Base-by-base conservation (phyloP, 2,797 vertebrate genomes). In the Bovichtus diacanthus region DNA sequence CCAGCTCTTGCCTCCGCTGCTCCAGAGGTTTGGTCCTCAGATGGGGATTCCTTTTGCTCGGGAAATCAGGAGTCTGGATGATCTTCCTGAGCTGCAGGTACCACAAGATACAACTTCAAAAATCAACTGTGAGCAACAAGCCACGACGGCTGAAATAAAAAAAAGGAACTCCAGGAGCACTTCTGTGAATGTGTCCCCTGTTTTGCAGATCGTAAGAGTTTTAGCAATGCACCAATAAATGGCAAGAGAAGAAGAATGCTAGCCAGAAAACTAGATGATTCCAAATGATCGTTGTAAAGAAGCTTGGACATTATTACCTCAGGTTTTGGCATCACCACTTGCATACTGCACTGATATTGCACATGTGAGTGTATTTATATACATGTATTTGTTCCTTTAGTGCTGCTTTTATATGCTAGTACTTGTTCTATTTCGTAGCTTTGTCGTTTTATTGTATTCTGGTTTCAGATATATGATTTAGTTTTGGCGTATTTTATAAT, bases 1-100 rank as follows among this genome's bases (percentile, higher is more conserved):
- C 97, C 77, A 99, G 90, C 74, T 97, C 96, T 84, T 96, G 97
- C 16, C 91, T 94, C 54, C 97, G 96, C 92, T 98, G 98, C 89
- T 98, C 96, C 89, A 94, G 50, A 0, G 93, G 96, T 88, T 97
- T 97, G 50, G 94, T 94, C 87, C 97, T 95, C 91, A 98, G 95
- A 79, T 97, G 95, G 43, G 95, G 95, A 76, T 95, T 96, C 2
- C 94, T 96, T 86, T 97, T 98, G 0, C 94, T 94, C 0, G 98
- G 98, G 50, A 99, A 97, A 63, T 97, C 96, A 0, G 98, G 98
- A n/a, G 95, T 95, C 70, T 94, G 96, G 86, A 96, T 93, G 34
- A 92, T 95, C 91, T 99, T 99, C 92, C 96, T 97, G 69, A 99
- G 96, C 97, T 99, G 79, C 31, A 76, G 21, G 23, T 0, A 60